These are phyloP conservation scores for Neotoma lepida DNA, from an alignment of 2,113 vertebrate genomes.

Conservation along the genomic window DNA sequence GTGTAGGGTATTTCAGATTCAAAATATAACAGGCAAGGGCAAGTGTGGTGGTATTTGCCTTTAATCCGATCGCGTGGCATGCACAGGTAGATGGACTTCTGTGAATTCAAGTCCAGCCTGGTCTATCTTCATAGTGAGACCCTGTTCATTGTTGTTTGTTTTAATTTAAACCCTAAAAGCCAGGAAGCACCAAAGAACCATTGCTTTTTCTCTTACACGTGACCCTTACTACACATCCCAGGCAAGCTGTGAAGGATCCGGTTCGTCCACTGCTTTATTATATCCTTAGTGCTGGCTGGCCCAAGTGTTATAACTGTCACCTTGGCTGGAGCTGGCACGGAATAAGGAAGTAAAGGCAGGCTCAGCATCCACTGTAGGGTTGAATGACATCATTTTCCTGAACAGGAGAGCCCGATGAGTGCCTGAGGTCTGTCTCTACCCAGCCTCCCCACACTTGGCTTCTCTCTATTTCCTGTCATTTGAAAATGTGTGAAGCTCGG, in stretches of 20 bases:
- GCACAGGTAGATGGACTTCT: neutral
- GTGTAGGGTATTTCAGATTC: neutral
- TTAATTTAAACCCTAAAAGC: neutral
- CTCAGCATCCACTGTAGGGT: neutral
- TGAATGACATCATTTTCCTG: neutral
- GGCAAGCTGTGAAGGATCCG: neutral
- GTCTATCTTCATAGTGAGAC: neutral
- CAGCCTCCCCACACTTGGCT: neutral
- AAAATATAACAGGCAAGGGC: neutral
- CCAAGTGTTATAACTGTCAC: neutral
- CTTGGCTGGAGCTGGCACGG: neutral
- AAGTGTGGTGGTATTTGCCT: neutral
- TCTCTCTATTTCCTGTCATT: constrained; percentile 23
- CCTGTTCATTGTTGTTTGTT: neutral
- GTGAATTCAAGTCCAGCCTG: neutral
- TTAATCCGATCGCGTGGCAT: neutral
- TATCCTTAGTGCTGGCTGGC: neutral
- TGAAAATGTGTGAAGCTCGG: constrained; percentile 50
- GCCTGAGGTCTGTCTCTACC: neutral
- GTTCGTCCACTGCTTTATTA: neutral
- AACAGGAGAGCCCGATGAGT: neutral
- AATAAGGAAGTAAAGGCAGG: constrained; percentile 1
- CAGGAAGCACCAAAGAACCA: neutral
- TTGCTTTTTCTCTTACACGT: neutral
- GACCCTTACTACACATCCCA: neutral